Percentiles rank a stretch among this genome's conserved stretches.
Conservation (phyloP, 2,797 vertebrate species). For the Pseudomugil gertrudae region DNA sequence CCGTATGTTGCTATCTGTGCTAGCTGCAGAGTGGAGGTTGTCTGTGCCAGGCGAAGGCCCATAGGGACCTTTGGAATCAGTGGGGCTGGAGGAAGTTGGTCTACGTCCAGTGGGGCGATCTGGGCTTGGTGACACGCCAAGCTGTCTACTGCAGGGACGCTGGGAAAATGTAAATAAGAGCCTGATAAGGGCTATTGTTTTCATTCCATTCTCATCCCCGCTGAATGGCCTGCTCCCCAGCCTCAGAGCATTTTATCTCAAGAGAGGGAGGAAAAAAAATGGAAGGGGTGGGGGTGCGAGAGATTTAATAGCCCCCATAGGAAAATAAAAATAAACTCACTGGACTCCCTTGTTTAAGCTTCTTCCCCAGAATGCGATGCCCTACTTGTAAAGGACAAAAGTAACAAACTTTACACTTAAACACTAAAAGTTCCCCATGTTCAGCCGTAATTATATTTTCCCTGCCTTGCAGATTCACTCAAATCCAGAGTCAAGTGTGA, state of each 20-base stretch:
- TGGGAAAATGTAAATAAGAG: conserved; percentile 89
- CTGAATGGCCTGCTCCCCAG: conserved; percentile 84
- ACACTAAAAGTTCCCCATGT: conserved; percentile 31
- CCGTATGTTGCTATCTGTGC: conserved; percentile 75
- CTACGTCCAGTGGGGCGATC: conserved; percentile 72
- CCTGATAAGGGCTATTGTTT: conserved; percentile 91
- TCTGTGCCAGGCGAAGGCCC: conserved; percentile 78
- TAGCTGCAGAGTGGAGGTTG: conserved; percentile 71
- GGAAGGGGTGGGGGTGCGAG: conserved; percentile 59
- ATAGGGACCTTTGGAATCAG: conserved; percentile 74
- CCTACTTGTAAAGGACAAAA: conserved; percentile 68
- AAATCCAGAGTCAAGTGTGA: conserved; percentile 29
- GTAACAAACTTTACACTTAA: conserved; percentile 33
- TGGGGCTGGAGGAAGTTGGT: conserved; percentile 79
- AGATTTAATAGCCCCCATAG: conserved; percentile 79
- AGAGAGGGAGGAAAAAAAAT: conserved; percentile 70
- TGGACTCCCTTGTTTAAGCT: conserved; percentile 72
- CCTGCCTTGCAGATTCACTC: conserved; percentile 24
- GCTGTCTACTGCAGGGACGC: conserved; percentile 79
- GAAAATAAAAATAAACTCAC: conserved; percentile 82
- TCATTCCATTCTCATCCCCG: conserved; percentile 89
- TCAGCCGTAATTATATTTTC: conserved; percentile 20
- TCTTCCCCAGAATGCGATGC: conserved; percentile 69
- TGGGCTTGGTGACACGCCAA: conserved; percentile 80
- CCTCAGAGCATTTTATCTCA: conserved; percentile 79